Base-by-base conservation (phyloP, 2,113 vertebrate genomes). In the Varanus salvator region DNA sequence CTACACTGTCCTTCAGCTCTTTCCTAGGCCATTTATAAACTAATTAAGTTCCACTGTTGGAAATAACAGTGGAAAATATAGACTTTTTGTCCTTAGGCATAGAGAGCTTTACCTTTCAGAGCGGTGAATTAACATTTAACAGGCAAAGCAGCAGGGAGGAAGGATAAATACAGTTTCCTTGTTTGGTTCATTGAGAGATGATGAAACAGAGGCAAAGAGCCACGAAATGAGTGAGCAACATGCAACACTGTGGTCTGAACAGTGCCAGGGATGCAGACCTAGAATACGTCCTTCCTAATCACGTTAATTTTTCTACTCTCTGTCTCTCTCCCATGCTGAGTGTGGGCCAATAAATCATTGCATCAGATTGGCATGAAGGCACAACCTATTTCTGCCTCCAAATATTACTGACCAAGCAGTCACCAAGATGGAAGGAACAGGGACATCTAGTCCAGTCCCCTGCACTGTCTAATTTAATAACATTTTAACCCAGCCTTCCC, bases 191-290 rank as follows among this genome's bases (percentile, higher is more conserved):
- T 78, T 78, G 82, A 85, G 29, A 78, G 88, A 77, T 78, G 88
- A 89, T 89, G 88, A 77, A 85, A 89, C 14, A 27, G 64, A 84
- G 44, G 75, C 74, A 85, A 19, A 69, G n/a, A 77, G 60, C 72
- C 82, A 89, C 68, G 44, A 78, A 77, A 84, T 27, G 68, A 48
- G 38, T 76, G 60, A 52, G 72, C 71, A 84, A 66, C 52, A 69
- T 69, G 50, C 74, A 80, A 27, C 1, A 27, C 31, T 29, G 34
- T 78, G 19, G 23, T 1, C 38, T 60, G 4, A 48, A 64, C 21
- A 25, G 5, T 60, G 54, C 87, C 34, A 60, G 34, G 50, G 69
- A 74, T 76, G 8, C 69, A 68, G 44, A 9, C 8, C 54, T 57
- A 27, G n/a, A 75, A 57, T n/a, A 66, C 3, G 48, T 66, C 27